phyloP scores from a whole-genome alignment of 2,888 invertebrate species.

The Mythimna loreyi region DNA sequence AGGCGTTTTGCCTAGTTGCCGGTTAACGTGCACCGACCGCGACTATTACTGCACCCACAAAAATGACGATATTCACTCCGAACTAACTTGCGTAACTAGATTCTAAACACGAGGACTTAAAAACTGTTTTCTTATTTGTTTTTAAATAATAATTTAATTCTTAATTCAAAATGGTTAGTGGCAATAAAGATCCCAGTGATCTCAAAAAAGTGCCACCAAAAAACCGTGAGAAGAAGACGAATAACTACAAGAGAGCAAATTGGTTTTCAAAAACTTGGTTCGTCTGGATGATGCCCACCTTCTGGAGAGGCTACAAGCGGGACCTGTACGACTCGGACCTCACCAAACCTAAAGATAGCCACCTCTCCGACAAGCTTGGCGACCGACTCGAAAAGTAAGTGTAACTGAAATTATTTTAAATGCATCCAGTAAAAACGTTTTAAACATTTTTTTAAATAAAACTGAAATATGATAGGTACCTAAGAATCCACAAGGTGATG shows the following conservation, averaged over 20 bases:
- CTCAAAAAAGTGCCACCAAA: constrained; percentile 86
- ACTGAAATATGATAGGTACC: constrained; percentile 2
- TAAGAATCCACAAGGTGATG: constrained; percentile 71
- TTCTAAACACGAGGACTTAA: constrained; percentile 61
- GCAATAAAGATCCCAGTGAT: constrained; percentile 84
- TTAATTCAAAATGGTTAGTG: constrained; percentile 86
- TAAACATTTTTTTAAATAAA: neutral
- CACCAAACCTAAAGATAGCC: constrained; percentile 92
- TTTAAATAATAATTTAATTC: constrained; percentile 39
- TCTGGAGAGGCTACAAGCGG: constrained; percentile 91
- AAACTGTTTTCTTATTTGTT: constrained; percentile 50
- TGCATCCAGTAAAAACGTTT: neutral
- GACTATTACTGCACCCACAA: constrained; percentile 68
- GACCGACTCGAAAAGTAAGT: constrained; percentile 91
- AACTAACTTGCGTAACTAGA: constrained; percentile 68
- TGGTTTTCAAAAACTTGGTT: constrained; percentile 86
- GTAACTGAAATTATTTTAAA: neutral
- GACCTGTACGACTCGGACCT: constrained; percentile 93
- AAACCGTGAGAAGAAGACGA: constrained; percentile 86
- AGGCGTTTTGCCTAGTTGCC: constrained; percentile 81
- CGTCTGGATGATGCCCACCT: constrained; percentile 90
- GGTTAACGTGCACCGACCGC: constrained; percentile 72
- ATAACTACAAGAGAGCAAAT: constrained; percentile 86
- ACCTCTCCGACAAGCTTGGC: constrained; percentile 92
- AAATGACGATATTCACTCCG: constrained; percentile 76